Evolutionary conservation across 2,113 vertebrate species (phyloP).

Genomic region (Peromyscus polionotus): DNA sequence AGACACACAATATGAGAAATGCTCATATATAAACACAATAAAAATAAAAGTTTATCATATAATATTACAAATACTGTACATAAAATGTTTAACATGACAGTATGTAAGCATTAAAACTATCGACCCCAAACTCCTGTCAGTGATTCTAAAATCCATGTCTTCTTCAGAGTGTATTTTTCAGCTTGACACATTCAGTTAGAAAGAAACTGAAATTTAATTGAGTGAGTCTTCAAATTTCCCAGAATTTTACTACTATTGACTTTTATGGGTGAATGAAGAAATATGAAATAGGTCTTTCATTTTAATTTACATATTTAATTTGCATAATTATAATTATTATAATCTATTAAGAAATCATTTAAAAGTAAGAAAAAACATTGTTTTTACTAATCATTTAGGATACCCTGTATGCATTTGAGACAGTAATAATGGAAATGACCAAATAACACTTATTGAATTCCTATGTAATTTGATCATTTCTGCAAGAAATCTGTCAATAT

Average conservation of each 20-base stretch:
- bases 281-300: neutral
- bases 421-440: neutral
- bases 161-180: neutral
- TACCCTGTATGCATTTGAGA: neutral
- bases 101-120: neutral
- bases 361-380: neutral
- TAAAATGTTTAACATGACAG: neutral
- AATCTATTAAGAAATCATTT: neutral
- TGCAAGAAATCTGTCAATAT: slow-evolving; percentile 1
- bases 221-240: neutral
- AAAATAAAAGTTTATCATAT: neutral
- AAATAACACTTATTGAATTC: slow-evolving; percentile 28
- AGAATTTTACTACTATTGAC: neutral
- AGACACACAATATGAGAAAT: neutral
- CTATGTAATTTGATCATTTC: neutral
- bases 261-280: neutral
- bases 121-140: neutral
- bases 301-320: neutral
- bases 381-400: slow-evolving; percentile 25
- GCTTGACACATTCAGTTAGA: neutral
- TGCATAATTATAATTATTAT: neutral
- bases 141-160: neutral
- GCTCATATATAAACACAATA: neutral
- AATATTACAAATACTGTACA: neutral
- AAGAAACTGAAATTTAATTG: neutral